phyloP scores from a whole-genome alignment of 1,140 invertebrate species.

The Drosophila miranda region DNA sequence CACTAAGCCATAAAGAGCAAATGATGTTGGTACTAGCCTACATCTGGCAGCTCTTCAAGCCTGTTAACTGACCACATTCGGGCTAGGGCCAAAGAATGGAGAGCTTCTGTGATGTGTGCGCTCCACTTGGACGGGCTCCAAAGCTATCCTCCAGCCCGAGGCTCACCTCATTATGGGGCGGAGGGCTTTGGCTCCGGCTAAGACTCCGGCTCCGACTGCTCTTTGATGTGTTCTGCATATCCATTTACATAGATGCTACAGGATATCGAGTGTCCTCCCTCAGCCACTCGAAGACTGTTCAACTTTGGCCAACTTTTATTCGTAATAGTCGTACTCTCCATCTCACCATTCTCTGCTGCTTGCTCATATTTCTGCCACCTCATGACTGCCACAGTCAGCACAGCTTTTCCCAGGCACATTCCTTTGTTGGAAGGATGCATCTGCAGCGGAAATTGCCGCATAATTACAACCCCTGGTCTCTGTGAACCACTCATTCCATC shows the following conservation, averaged over 20 bases:
- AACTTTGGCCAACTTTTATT: background rate
- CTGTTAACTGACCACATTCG: constrained; percentile 52
- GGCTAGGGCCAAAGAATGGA: constrained; percentile 18
- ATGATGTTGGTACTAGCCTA: constrained; percentile 59
- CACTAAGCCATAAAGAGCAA: constrained; percentile 44
- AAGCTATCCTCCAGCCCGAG: constrained; percentile 35
- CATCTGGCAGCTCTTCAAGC: constrained; percentile 42
- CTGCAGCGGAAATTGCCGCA: constrained; percentile 43
- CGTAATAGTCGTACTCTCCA: background rate
- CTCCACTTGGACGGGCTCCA: constrained; percentile 58
- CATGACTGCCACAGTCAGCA: constrained; percentile 26
- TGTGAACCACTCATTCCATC: constrained; percentile 34
- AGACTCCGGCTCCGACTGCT: too few species aligned
- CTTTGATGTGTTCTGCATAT: too few species aligned
- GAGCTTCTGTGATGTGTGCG: constrained; percentile 24
- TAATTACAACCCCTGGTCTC: constrained; percentile 71
- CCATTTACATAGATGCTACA: too few species aligned
- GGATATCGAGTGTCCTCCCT: too few species aligned
- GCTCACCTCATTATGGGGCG: constrained; percentile 18
- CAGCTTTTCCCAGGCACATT: constrained; percentile 64
- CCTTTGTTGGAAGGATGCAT: constrained; percentile 33
- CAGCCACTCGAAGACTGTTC: too few species aligned
- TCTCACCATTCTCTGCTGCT: constrained; percentile 13
- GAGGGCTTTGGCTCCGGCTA: too few species aligned
- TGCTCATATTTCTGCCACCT: constrained; percentile 52